phyloP scores from a whole-genome alignment of 2,888 invertebrate species.

The Leptopterna dolabrata region DNA sequence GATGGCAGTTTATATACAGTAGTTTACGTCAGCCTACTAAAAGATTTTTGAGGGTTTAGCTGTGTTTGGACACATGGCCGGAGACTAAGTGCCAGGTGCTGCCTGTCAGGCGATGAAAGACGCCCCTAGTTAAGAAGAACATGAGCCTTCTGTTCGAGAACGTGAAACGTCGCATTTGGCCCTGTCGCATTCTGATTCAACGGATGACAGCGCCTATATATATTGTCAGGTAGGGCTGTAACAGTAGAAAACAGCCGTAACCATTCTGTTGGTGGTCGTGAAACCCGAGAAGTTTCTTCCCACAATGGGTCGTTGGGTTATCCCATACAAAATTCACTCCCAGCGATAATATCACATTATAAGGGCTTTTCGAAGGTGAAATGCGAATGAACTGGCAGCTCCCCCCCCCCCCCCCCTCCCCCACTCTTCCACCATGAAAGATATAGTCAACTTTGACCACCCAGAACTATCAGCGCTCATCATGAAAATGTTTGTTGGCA shows the following conservation, averaged over 20 bases:
- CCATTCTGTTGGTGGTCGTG: slow-evolving; percentile 7
- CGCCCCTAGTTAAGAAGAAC: neutral
- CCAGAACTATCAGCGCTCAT: too few relatives aligned
- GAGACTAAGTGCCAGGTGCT: slow-evolving; percentile 10
- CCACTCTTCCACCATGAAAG: too few relatives aligned
- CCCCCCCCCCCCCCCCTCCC: too few relatives aligned
- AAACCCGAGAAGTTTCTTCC: neutral
- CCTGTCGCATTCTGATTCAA: slow-evolving; percentile 2
- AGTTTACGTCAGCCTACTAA: neutral
- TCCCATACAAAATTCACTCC: neutral
- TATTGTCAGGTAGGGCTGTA: neutral
- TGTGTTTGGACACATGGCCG: neutral
- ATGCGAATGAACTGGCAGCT: neutral
- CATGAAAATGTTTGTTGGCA: too few relatives aligned
- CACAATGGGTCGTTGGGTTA: neutral
- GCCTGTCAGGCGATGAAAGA: slow-evolving; percentile 6
- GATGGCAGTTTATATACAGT: too few relatives aligned
- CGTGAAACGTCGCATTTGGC: slow-evolving; percentile 16
- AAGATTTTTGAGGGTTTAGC: neutral
- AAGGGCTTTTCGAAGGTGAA: neutral
- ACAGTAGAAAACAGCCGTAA: neutral
- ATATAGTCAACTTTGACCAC: too few relatives aligned
- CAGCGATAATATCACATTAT: neutral
- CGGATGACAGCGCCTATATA: slow-evolving; percentile 13
- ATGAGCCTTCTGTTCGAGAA: slow-evolving; percentile 12